Conservation (phyloP, 2,888 invertebrate genomes). For the Drosophila neonasuta region DNA sequence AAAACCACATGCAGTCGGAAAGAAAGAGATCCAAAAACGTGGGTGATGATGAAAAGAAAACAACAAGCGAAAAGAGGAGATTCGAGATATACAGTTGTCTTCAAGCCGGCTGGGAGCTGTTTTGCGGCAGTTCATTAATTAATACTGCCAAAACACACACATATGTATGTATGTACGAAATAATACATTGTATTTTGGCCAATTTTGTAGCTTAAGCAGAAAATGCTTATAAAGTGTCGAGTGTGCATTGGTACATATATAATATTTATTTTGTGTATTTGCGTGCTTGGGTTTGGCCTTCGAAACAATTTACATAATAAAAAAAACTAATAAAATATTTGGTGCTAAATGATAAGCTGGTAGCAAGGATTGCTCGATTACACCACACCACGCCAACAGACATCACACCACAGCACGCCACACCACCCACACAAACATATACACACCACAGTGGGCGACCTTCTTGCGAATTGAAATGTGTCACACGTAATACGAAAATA, state of each 20-base stretch:
- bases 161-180: not conserved
- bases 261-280: conserved; percentile 26
- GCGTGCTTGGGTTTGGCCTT: conserved; percentile 40
- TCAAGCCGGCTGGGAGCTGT: conserved; percentile 15
- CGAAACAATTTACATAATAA: conserved; percentile 43
- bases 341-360: conserved; percentile 39
- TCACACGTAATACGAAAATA: conserved; percentile 41
- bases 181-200: conserved; percentile 8
- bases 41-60: conserved; percentile 4
- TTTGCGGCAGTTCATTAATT: conserved; percentile 24
- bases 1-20: not conserved
- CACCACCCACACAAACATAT: not conserved
- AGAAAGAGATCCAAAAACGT: not conserved
- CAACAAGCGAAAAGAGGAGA: not conserved
- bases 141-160: conserved; percentile 2
- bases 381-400: conserved; percentile 12
- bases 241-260: not conserved
- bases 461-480: conserved; percentile 51
- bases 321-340: conserved; percentile 44
- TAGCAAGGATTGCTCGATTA: conserved; percentile 24
- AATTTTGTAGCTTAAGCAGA: conserved; percentile 33
- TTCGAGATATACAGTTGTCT: not conserved
- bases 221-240: not conserved
- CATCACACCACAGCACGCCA: conserved; percentile 26
- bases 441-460: conserved; percentile 31